Base-by-base conservation (phyloP, 1,140 invertebrate species). In the Pseudachorutes palmiensis region DNA sequence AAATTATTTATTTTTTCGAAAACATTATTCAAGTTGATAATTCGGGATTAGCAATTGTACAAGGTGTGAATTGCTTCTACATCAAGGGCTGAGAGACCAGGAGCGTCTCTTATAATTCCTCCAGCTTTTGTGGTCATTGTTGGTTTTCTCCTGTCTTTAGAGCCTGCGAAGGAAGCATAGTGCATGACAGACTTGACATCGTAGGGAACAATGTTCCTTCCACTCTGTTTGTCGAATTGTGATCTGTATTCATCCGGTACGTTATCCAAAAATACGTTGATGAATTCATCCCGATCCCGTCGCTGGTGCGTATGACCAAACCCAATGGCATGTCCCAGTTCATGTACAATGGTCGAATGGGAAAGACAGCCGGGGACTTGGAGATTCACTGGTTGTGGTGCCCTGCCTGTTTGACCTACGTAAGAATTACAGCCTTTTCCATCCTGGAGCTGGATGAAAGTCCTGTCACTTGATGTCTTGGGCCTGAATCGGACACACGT, bases 301-400 rank as follows among this genome's bases (percentile, higher is more conserved):
- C 80, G 70, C 32, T 77, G 76, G 69, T 80, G 79, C 64, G 81
- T 78, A 67, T 81, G 80, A 71, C 75, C 77, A 68, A 81, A 78
- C 1, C 79, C 79, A 16, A 80, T 61, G 12, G 76, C 75, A 65
- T 80, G 79, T 1, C 76, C 76, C 55, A 80, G 70, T 66, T 80
- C 79, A 70, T 80, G 79, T 1, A 79, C 31, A 28, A 68, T 64
- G 2, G 62, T 61, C 19, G 49, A 60, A 19, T 59, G 49, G 26
- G 60, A n/a, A 5, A 68, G 9, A 19, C 67, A 68, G 36, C 63
- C 67, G 2, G 49, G 32, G 32, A 58, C 19, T 45, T 45, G 36
- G 19, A 45, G 36, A 45, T 45, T 45, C 19, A 45, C 36, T 12
- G 36, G 36, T 45, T 45, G 36, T 19, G 36, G 36, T 19, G 19